Conservation (phyloP, 2,113 vertebrate species). For the Tamias sibiricus region DNA sequence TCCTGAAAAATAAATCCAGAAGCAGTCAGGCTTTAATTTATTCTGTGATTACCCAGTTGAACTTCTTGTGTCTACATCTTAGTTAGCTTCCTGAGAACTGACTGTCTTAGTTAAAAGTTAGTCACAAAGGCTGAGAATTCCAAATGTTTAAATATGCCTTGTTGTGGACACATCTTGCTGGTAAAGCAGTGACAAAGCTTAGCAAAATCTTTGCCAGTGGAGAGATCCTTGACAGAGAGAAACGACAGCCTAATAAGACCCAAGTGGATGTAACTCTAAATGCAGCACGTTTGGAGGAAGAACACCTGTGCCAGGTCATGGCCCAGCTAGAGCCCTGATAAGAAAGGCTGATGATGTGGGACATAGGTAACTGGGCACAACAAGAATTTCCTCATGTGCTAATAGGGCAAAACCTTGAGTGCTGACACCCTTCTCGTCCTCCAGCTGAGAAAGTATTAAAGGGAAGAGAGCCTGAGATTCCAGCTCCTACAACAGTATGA, state of each 20-base stretch:
- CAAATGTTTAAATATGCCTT: neutral
- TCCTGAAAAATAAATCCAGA: constrained; percentile 18
- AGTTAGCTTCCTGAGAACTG: neutral
- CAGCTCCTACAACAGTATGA: neutral
- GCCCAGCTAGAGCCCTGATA: neutral
- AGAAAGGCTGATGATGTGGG: neutral
- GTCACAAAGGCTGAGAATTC: neutral
- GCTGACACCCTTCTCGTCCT: neutral
- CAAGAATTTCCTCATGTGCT: neutral
- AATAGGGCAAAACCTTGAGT: neutral
- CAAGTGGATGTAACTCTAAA: neutral
- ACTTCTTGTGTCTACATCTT: constrained; percentile 18
- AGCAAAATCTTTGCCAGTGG: neutral
- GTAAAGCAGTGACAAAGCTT: neutral
- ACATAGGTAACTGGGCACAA: neutral
- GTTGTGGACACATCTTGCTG: neutral
- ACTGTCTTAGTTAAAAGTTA: constrained; percentile 44
- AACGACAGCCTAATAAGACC: neutral
- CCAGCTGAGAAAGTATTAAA: neutral
- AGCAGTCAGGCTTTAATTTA: constrained; percentile 34
- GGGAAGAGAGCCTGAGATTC: neutral
- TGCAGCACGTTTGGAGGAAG: neutral
- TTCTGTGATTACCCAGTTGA: neutral
- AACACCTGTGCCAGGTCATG: neutral
- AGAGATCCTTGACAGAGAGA: neutral